Base-by-base conservation (phyloP, 2,797 vertebrate genomes). In the Tragelaphus oryx region DNA sequence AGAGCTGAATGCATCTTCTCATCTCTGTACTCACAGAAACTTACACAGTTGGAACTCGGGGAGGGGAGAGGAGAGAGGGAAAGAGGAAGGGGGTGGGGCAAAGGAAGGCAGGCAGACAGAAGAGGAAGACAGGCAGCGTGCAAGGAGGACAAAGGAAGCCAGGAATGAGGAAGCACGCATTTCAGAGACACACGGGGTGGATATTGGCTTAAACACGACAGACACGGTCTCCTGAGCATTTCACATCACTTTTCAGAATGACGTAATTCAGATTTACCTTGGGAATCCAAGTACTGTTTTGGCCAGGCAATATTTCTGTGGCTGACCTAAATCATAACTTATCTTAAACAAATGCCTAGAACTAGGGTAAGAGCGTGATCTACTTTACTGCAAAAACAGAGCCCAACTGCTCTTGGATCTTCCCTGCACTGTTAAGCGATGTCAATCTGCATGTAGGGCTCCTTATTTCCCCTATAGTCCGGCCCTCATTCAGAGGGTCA, bases 1-100 rank as follows among this genome's bases (percentile, higher is more conserved):
- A 80, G 59, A 91, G 74, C 28, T 33, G 78, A 95, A 57, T 17
- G 33, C 44, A 86, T 75, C 57, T 50, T 95, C 90, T 71, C 84
- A 82, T 94, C 41, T 76, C 82, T 89, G 80, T 50, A 37, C 52
- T 87, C 89, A 55, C 18, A 48, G 91, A 86, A 91, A 95, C 75
- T 87, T 37, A 55, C 0, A 44, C 0, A 78, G 57, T 81, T 68
- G 48, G 65, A 83, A 46, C 22, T 62, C 2, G 37, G 22, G 62
- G 52, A 41, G 50, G 26, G 78, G 10, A 71, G 28, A 52, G 6
- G 16, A 8, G 26, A 52, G 26, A 8, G 13, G 2, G 4, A 41
- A 22, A 26, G 10, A 74, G 26, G 33, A 14, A 60, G n/a, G 37
- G 44, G 16, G 13, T 2, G 8, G 17, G n/a, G 3, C 0, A 28